Base-by-base conservation (phyloP, 1,140 invertebrate species). In the Papilio polytes region DNA sequence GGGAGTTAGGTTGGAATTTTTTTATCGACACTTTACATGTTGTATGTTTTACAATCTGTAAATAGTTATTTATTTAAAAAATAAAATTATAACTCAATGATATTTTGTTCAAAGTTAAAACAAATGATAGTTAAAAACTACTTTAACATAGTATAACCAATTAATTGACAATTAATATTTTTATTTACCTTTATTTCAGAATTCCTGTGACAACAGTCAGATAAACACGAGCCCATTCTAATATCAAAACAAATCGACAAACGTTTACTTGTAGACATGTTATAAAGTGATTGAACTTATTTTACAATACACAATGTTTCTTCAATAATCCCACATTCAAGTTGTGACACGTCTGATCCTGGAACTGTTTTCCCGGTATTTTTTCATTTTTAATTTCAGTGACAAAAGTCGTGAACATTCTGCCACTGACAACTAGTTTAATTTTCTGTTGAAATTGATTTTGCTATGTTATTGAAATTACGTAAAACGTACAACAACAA, bases 171-270 rank as follows among this genome's bases (percentile, higher is more conserved):
- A n/a, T 56, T 6, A 20, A 63, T 63, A 22, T 63, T 22, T 3
- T 63, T 22, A 63, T 26, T 12, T 74, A 89, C 88, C 84, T 81
- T 84, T 82, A 85, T 82, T 48, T 73, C 51, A 36, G 82, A 82
- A 56, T 56, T 80, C 36, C 20, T 31, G 83, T 85, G 82, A 78
- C 80, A 85, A 87, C 87, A 91, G 31, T 82, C 82, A 66, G 89
- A 88, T 82, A 86, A 88, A 87, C 89, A 91, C 81, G 81, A 80
- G 70, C 91, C 91, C 91, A 92, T 92, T 77, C 87, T 80, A 18
- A 85, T 36, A 81, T 20, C 41, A 22, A 8, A 56, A 81, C 81
- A 82, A 78, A 73, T 83, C 20, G 74, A 82, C 46, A 81, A 46
- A 53, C 72, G 46, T 51, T 48, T 76, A 41, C 83, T 66, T 53